These are phyloP conservation scores for Pempheris klunzingeri DNA, from an alignment of 2,797 vertebrate species.

Conservation along the genomic window DNA sequence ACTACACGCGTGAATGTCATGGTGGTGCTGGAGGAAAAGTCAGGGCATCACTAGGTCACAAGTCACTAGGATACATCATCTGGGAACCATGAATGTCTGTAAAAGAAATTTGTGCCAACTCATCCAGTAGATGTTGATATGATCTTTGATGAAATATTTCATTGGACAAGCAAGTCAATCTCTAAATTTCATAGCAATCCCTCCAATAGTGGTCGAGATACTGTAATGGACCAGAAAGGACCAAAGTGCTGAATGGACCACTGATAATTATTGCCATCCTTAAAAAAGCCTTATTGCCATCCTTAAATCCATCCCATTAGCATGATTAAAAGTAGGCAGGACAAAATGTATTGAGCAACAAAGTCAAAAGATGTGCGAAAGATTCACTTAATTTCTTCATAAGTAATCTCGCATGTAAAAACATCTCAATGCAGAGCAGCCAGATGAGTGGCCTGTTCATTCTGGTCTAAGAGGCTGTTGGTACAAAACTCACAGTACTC, in stretches of 20 bases:
- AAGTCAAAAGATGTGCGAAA: constrained; percentile 1
- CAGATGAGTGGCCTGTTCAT: constrained; percentile 73
- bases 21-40: not conserved
- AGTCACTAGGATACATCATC: too few species aligned
- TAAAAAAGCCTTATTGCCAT: not conserved
- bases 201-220: constrained; percentile 2
- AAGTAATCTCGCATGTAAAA: not conserved
- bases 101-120: too few species aligned
- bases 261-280: not conserved
- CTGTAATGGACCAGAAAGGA: constrained; percentile 11
- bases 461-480: constrained; percentile 81
- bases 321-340: not conserved
- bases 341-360: not conserved
- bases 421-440: not conserved
- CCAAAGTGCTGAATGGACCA: not conserved
- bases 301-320: not conserved
- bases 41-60: too few species aligned
- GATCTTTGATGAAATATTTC: too few species aligned
- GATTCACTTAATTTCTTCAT: not conserved
- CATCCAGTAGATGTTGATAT: too few species aligned
- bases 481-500: constrained; percentile 86
- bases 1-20: not conserved
- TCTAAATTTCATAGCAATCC: not conserved
- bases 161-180: not conserved
- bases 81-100: too few species aligned